Evolutionary conservation across 1,140 invertebrate species (phyloP).

Genomic region (Trinorchestia longiramus): DNA sequence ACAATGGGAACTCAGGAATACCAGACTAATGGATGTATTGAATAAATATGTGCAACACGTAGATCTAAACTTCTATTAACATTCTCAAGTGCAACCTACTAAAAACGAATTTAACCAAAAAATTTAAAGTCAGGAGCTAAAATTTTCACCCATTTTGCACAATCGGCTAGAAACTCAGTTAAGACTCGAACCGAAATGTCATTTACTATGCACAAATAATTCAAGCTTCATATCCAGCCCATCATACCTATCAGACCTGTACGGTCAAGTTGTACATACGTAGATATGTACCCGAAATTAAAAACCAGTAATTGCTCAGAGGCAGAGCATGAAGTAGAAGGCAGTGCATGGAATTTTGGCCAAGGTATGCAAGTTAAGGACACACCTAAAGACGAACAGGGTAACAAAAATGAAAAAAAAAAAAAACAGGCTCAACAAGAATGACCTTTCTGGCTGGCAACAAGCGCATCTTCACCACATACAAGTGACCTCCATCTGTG

Average conservation of each 20-base stretch:
- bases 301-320: neutral
- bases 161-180: neutral
- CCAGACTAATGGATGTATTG: too few relatives aligned
- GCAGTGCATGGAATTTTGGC: neutral
- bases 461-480: slow-evolving; percentile 13
- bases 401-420: neutral
- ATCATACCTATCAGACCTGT: neutral
- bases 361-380: neutral
- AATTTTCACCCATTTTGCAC: neutral
- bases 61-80: too few relatives aligned
- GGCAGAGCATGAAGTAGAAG: neutral
- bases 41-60: too few relatives aligned
- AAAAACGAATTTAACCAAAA: neutral
- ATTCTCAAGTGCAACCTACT: neutral
- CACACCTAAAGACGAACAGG: neutral
- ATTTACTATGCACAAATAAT: neutral
- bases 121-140: too few relatives aligned
- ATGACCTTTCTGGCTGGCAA: neutral
- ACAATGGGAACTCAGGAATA: too few relatives aligned
- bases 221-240: neutral
- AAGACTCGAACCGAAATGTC: neutral
- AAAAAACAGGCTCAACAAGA: neutral
- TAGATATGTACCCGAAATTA: neutral
- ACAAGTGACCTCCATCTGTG: neutral
- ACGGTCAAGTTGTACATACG: neutral